These are phyloP conservation scores for Telenomus remus DNA, from an alignment of 1,140 invertebrate genomes.

Conservation along the genomic window DNA sequence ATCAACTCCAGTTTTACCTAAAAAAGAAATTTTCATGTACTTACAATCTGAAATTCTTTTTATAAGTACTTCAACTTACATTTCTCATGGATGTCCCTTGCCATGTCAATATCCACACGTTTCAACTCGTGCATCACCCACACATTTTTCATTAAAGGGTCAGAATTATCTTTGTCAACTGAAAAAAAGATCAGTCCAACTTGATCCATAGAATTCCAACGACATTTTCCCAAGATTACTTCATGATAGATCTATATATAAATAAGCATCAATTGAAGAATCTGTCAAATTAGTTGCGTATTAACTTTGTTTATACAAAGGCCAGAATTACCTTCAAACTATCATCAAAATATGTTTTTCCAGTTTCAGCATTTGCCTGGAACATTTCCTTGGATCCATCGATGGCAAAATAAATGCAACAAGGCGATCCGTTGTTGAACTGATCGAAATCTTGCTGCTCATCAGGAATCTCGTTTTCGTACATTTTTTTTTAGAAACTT, in stretches of 20 bases:
- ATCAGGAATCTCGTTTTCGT: too few relatives aligned
- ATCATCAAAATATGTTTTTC: conserved; percentile 22
- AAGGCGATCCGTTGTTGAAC: background rate
- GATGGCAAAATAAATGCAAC: conserved; percentile 12
- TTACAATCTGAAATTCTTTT: too few relatives aligned
- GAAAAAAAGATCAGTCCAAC: conserved; percentile 39
- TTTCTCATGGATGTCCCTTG: conserved; percentile 17
- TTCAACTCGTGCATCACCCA: conserved; percentile 24
- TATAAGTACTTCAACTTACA: too few relatives aligned
- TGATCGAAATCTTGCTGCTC: too few relatives aligned
- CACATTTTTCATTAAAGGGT: conserved; percentile 35
- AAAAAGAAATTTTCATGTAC: too few relatives aligned
- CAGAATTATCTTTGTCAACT: conserved; percentile 17
- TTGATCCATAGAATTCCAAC: conserved; percentile 35
- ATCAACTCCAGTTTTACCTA: conserved; percentile 25
- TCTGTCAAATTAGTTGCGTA: background rate
- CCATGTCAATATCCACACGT: conserved; percentile 22
- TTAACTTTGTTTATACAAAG: background rate
- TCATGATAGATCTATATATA: conserved; percentile 27
- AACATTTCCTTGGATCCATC: conserved; percentile 23
- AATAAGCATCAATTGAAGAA: too few relatives aligned
- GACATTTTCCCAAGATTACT: conserved; percentile 25
- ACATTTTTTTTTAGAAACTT: too few relatives aligned
- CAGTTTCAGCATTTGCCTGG: conserved; percentile 8
- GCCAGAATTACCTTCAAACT: conserved; percentile 8